Evolutionary conservation across 1,140 invertebrate species (phyloP).

Genomic region (Pseudomyrmex pallidus): DNA sequence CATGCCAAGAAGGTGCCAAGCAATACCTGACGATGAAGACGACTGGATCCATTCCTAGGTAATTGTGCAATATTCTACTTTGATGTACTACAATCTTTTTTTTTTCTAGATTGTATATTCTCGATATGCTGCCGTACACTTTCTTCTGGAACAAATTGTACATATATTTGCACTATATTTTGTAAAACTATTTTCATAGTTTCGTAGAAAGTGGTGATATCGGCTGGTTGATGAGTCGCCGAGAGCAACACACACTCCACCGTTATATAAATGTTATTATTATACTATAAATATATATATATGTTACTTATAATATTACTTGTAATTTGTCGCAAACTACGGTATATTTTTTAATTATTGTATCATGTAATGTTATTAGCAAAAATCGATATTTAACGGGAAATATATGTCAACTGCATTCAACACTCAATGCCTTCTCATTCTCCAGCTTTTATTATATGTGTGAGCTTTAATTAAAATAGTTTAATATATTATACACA

Average conservation of each 20-base stretch:
- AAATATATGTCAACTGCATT: conserved; percentile 71
- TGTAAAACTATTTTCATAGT: conserved; percentile 82
- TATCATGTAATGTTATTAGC: conserved; percentile 79
- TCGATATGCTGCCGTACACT: too few species aligned
- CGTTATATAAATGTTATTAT: conserved; percentile 64
- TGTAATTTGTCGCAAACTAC: conserved; percentile 81
- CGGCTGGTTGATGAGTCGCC: conserved; percentile 53
- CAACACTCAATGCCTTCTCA: not conserved
- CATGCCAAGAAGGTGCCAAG: too few species aligned
- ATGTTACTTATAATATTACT: conserved; percentile 77
- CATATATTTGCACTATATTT: conserved; percentile 83
- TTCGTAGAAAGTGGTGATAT: conserved; percentile 53
- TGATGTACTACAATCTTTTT: too few species aligned
- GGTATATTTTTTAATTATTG: conserved; percentile 85
- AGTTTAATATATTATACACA: too few species aligned
- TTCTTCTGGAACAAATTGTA: conserved; percentile 3
- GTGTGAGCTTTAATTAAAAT: not conserved
- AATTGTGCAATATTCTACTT: too few species aligned
- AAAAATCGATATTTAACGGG: conserved; percentile 67
- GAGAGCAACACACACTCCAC: conserved; percentile 71
- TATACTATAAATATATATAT: conserved; percentile 56
- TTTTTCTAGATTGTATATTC: too few species aligned
- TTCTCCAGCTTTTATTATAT: not conserved
- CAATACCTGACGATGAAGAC: too few species aligned
- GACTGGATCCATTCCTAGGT: too few species aligned